phyloP scores from a whole-genome alignment of 2,113 vertebrate genomes.

The Lipophrys pholis region DNA sequence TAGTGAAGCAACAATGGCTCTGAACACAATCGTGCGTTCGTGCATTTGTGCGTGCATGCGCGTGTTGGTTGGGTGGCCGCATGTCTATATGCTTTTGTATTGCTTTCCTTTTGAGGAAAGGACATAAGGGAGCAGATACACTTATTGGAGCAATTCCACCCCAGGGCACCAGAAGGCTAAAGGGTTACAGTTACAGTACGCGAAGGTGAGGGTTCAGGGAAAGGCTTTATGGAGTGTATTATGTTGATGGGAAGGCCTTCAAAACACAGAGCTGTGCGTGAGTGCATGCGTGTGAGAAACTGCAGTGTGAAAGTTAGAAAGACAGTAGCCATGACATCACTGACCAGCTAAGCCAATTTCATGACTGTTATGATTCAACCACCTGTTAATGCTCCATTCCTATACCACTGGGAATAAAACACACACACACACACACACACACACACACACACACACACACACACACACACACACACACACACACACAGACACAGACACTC shows the following conservation, averaged over 20 bases:
- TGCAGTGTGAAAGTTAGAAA: conserved; percentile 28
- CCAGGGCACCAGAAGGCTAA: no score
- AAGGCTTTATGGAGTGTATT: no score
- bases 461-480: neutral
- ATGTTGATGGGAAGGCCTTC: no score
- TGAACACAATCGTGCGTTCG: conserved; percentile 12
- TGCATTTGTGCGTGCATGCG: conserved; percentile 5
- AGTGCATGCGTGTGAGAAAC: conserved; percentile 5
- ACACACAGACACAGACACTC: conserved; percentile 1
- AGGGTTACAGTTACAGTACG: no score
- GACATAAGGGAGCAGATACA: no score
- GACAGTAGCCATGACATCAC: conserved; percentile 62
- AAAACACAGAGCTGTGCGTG: neutral
- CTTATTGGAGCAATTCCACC: no score
- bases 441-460: conserved; percentile 9
- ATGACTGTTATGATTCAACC: conserved; percentile 66
- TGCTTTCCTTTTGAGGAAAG: no score
- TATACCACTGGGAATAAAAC: conserved; percentile 37
- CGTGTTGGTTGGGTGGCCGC: no score
- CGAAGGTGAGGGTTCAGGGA: no score
- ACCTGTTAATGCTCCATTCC: conserved; percentile 69
- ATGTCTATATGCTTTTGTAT: conserved; percentile 2
- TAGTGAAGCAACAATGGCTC: conserved; percentile 20
- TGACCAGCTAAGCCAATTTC: conserved; percentile 56
- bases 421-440: conserved; percentile 12